A percentile compares a stretch with the other conserved stretches of the same genome.
Evolutionary conservation across 1,140 invertebrate genomes (phyloP).

Genomic region (Drosophila persimilis): DNA sequence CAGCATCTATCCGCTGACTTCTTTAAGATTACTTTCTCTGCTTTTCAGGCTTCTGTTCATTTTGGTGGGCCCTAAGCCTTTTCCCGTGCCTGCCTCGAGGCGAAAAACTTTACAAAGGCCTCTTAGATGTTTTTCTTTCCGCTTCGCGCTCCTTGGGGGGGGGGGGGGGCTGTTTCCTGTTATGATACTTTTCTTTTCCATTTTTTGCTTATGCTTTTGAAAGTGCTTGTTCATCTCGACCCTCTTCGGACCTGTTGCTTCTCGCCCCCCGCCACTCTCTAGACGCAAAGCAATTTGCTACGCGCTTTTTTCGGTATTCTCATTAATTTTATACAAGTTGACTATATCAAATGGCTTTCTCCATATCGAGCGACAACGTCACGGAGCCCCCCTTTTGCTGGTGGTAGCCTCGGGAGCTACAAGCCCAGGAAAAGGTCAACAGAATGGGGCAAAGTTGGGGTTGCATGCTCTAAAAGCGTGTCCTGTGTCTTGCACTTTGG

Average conservation of each 20-base stretch:
- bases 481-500: conserved; percentile 23
- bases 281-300: conserved; percentile 39
- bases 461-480: background rate
- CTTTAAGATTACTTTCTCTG: conserved; percentile 21
- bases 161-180: background rate
- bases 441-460: conserved; percentile 33
- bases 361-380: conserved; percentile 17
- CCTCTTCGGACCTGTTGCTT: conserved; percentile 24
- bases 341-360: conserved; percentile 45
- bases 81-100: background rate
- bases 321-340: conserved; percentile 46
- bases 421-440: conserved; percentile 29
- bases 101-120: conserved; percentile 16
- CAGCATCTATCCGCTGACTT: background rate
- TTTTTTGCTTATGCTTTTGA: too few species aligned
- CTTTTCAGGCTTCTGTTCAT: conserved; percentile 30
- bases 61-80: conserved; percentile 29
- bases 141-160: conserved; percentile 19
- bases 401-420: conserved; percentile 3
- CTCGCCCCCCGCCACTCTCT: background rate
- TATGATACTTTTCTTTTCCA: conserved; percentile 1
- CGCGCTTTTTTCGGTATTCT: conserved; percentile 30
- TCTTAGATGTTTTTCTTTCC: conserved; percentile 14
- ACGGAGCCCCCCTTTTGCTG: background rate
- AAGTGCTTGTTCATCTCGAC: too few species aligned